phyloP scores from a whole-genome alignment of 2,113 vertebrate genomes.

The Rousettus leschenaultii region DNA sequence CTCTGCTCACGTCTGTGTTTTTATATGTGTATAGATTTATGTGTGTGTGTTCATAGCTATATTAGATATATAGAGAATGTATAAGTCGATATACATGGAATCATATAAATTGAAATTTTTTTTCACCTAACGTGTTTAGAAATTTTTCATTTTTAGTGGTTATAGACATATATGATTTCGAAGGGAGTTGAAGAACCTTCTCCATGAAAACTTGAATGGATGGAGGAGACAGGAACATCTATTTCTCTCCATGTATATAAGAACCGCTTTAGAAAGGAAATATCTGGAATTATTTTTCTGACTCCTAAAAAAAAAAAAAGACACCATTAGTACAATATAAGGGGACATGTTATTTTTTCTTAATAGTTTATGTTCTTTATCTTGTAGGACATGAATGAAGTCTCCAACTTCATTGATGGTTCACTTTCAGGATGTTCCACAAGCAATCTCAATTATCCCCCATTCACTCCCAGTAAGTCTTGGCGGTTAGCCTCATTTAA shows the following conservation, averaged over 20 bases:
- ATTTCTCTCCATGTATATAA: not conserved
- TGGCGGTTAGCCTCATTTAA: not conserved
- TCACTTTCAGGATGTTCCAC: conserved; percentile 85
- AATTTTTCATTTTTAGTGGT: not conserved
- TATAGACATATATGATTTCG: not conserved
- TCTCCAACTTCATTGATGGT: conserved; percentile 90
- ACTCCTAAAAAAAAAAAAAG: not conserved
- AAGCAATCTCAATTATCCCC: conserved; percentile 92
- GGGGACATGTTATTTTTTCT: not conserved
- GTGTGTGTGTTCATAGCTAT: not conserved
- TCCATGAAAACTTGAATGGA: not conserved
- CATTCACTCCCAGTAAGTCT: conserved; percentile 93
- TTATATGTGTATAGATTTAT: not conserved
- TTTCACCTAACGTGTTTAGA: not conserved
- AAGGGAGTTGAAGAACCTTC: not conserved
- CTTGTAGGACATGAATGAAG: conserved; percentile 97
- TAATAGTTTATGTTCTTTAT: not conserved
- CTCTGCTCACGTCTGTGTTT: not conserved
- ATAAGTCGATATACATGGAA: not conserved
- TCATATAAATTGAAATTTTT: not conserved
- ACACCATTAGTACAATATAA: not conserved
- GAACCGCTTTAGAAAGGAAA: conserved; percentile 7
- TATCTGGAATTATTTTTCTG: not conserved
- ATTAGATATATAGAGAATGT: not conserved
- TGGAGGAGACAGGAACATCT: not conserved